Evolutionary conservation across 2,888 invertebrate species (phyloP).

Genomic region (Tridacna gigas): DNA sequence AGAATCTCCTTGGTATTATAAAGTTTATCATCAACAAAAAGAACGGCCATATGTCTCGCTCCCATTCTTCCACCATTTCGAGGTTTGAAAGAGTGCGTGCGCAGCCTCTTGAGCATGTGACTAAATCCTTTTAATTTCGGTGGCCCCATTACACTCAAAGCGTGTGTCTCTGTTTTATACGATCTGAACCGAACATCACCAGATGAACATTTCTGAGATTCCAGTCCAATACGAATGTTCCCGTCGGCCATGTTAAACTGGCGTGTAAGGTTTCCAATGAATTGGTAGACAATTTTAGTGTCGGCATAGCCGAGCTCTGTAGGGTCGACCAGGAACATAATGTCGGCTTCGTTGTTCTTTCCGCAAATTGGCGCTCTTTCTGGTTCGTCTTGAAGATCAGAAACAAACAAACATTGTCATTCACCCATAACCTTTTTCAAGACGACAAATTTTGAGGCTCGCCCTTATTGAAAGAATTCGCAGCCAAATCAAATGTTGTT

Average conservation of each 20-base stretch:
- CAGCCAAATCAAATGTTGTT: no score
- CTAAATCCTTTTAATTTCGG: conserved; percentile 44
- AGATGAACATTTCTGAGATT: conserved; percentile 70
- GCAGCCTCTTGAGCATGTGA: conserved; percentile 66
- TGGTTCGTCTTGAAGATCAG: conserved; percentile 37
- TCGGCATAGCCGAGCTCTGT: conserved; percentile 58
- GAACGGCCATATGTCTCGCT: conserved; percentile 73
- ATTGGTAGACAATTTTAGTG: conserved; percentile 58
- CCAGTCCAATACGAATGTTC: conserved; percentile 72
- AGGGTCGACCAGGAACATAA: conserved; percentile 77
- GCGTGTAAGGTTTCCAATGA: conserved; percentile 67
- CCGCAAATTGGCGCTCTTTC: conserved; percentile 59
- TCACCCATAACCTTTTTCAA: no score
- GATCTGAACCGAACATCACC: conserved; percentile 68
- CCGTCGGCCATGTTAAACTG: conserved; percentile 71
- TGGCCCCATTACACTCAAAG: conserved; percentile 51
- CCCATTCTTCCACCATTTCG: conserved; percentile 62
- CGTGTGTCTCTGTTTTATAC: conserved; percentile 48
- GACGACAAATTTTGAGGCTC: no score
- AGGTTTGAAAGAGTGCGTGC: conserved; percentile 56
- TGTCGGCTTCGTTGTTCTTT: conserved; percentile 67
- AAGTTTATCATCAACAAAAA: conserved; percentile 73
- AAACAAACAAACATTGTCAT: not conserved
- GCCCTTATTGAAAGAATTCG: no score
- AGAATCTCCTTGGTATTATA: conserved; percentile 56